Percentiles rank a stretch among this genome's conserved stretches.
These are phyloP conservation scores for Perca schrenkii DNA, from an alignment of 2,113 vertebrate genomes.

Conservation along the genomic window DNA sequence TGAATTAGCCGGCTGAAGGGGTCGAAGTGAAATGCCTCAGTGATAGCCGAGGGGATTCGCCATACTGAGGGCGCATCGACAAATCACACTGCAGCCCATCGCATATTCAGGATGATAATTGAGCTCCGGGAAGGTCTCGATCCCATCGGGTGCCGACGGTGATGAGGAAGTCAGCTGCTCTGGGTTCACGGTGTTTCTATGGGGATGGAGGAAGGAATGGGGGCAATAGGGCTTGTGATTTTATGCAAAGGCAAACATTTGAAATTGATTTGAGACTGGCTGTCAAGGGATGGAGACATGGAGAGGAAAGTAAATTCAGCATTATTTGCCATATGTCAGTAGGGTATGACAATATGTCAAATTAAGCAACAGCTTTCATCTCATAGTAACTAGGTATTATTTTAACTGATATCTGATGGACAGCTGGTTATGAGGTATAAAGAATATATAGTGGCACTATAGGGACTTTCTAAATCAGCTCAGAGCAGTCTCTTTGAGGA, in stretches of 20 bases:
- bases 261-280: conserved; percentile 56
- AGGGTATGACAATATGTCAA: conserved; percentile 30
- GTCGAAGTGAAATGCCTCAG: conserved; percentile 33
- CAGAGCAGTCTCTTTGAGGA: neutral
- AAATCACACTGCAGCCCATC: conserved; percentile 53
- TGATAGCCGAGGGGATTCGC: conserved; percentile 52
- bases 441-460: neutral
- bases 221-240: conserved; percentile 45
- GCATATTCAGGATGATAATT: conserved; percentile 71
- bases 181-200: conserved; percentile 15
- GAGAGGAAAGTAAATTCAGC: conserved; percentile 50
- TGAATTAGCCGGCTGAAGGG: conserved; percentile 56
- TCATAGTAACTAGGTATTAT: conserved; percentile 21
- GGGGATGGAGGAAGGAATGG: conserved; percentile 3
- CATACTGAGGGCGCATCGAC: conserved; percentile 16
- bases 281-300: conserved; percentile 35
- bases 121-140: conserved; percentile 54
- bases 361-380: conserved; percentile 30
- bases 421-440: conserved; percentile 31
- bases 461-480: conserved; percentile 2
- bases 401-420: conserved; percentile 24
- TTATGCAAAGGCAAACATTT: conserved; percentile 64
- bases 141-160: conserved; percentile 36
- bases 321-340: conserved; percentile 53
- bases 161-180: conserved; percentile 55